Base-by-base conservation (phyloP, 2,888 invertebrate species). In the Synergus gifuensis region DNA sequence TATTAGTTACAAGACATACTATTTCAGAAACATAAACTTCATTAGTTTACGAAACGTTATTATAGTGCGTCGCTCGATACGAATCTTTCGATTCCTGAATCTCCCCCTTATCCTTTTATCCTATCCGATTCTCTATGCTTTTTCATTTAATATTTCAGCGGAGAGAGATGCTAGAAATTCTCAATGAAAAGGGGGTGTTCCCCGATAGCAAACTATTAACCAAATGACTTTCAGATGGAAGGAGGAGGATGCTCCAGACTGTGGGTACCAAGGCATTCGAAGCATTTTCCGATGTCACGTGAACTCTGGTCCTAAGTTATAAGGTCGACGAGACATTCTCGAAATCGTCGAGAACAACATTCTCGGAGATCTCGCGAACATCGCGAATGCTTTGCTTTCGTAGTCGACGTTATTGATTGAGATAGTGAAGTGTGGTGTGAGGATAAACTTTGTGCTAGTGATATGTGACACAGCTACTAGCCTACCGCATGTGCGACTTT, bases 11-110 rank as follows among this genome's bases (percentile, higher is more conserved):
- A 54, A 54, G 54, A 54, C n/a, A n/a, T 54, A 36, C 5, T 7
- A 4, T 36, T 36, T 36, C 36, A 36, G 36, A 36, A 36, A 36
- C 36, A 36, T 36, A 36, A 36, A 36, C 36, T 36, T 36, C 36
- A 36, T 36, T 44, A 44, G 11, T 44, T 9, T 11, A 73, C 46
- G 76, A 76, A 58, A 62, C 4, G n/a, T n/a, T n/a, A 62, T 79
- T 80, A 76, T 79, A 77, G 84, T 85, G 84, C 83, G 81, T 78
- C 80, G 78, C 83, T 81, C 81, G 81, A 84, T 87, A 87, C 87
- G 86, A 85, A 85, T 86, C 86, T 85, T 76, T 81, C 77, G 79
- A 79, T 79, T 80, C 77, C 81, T 80, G 81, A 78, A 78, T 82
- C 77, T 81, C 82, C 79, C 83, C 79, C 78, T 36, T 8, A 2